These are phyloP conservation scores for Eupithecia abbreviata DNA, from an alignment of 2,888 invertebrate genomes.

Conservation along the genomic window DNA sequence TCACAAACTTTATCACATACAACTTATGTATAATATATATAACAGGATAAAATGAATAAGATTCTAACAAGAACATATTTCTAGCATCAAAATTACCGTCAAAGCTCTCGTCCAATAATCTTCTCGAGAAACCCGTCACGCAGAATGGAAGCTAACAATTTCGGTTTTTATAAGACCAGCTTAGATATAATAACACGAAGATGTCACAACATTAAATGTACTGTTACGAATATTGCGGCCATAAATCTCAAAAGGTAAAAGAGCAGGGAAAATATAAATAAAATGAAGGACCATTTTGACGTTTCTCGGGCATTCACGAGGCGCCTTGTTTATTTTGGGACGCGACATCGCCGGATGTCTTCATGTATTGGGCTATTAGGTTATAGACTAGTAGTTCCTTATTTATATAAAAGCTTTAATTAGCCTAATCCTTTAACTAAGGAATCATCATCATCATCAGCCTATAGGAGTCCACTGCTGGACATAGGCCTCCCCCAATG, in stretches of 20 bases:
- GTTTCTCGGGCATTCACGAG: slow-evolving; percentile 49
- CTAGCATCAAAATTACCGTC: background rate
- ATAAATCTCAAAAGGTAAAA: slow-evolving; percentile 67
- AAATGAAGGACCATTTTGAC: slow-evolving; percentile 67
- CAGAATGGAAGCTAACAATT: slow-evolving; percentile 39
- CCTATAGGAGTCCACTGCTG: no score
- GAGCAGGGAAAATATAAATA: slow-evolving; percentile 64
- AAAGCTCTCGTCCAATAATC: slow-evolving; percentile 29
- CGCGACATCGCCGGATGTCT: background rate
- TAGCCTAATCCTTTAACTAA: background rate
- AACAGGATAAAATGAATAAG: no score
- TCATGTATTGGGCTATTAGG: background rate
- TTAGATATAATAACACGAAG: slow-evolving; percentile 47
- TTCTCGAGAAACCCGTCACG: slow-evolving; percentile 18
- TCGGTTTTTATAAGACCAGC: slow-evolving; percentile 44
- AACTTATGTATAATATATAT: no score
- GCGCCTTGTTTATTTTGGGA: background rate
- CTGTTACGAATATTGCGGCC: slow-evolving; percentile 64
- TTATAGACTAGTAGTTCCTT: background rate
- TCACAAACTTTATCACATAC: no score
- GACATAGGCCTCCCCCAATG: no score
- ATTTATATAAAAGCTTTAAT: background rate
- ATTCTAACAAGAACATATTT: background rate
- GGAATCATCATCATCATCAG: background rate
- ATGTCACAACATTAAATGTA: slow-evolving; percentile 58